Percentiles rank a stretch among this genome's conserved stretches.
Conservation (phyloP, 2,113 vertebrate species). For the Lophius piscatorius region DNA sequence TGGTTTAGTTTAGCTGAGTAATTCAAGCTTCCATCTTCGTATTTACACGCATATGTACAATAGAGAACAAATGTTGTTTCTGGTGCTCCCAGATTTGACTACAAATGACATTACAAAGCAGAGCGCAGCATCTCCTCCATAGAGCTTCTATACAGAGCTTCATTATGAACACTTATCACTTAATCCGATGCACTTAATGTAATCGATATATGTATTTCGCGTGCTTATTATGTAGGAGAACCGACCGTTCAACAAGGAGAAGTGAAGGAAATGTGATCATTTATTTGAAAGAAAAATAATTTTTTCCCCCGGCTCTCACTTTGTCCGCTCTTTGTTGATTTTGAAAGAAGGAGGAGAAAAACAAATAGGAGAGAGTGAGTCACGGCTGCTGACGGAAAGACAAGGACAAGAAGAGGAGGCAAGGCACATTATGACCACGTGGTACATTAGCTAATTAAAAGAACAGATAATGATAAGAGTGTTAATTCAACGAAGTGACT, state of each 20-base stretch:
- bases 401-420: neutral
- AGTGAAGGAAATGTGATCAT: conserved; percentile 5
- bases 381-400: conserved; percentile 17
- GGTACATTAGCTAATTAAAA: conserved; percentile 56
- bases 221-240: neutral
- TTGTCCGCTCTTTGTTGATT: conserved; percentile 19
- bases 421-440: conserved; percentile 22
- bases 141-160: too few relatives aligned
- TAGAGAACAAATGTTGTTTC: too few relatives aligned
- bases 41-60: too few relatives aligned
- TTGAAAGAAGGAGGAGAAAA: conserved; percentile 15
- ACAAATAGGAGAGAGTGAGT: conserved; percentile 20
- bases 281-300: conserved; percentile 4
- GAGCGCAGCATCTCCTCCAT: too few relatives aligned
- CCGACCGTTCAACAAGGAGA: neutral
- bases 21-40: too few relatives aligned
- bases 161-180: neutral
- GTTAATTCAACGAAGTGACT: conserved; percentile 49
- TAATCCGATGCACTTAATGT: neutral
- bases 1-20: too few relatives aligned
- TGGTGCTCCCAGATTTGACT: too few relatives aligned
- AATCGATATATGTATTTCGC: neutral
- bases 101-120: too few relatives aligned
- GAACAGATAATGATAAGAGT: conserved; percentile 8
- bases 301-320: conserved; percentile 14